phyloP scores from a whole-genome alignment of 2,797 vertebrate genomes.

The Microctenopoma stevenorrisi region DNA sequence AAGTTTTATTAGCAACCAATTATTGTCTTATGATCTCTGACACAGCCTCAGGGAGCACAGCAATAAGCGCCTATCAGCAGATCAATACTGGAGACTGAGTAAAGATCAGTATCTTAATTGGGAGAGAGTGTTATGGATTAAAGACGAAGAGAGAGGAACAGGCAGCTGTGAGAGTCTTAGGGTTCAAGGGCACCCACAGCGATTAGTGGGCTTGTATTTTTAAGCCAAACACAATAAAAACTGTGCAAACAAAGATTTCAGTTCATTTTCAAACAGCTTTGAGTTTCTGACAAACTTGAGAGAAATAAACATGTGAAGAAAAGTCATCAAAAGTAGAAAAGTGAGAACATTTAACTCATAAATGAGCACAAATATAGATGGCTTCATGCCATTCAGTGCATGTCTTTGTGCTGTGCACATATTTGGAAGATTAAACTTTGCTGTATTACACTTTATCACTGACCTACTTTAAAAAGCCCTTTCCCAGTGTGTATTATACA shows the following conservation, averaged over 20 bases:
- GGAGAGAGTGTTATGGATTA: constrained; percentile 59
- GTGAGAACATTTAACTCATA: neutral
- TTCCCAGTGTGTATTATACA: neutral
- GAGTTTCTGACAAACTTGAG: neutral
- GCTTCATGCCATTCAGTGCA: neutral
- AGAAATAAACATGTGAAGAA: neutral
- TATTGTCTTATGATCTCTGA: constrained; percentile 54
- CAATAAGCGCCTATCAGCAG: constrained; percentile 47
- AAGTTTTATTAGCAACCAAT: constrained; percentile 45
- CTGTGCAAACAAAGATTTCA: constrained; percentile 24
- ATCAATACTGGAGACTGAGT: constrained; percentile 71
- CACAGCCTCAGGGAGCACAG: constrained; percentile 41
- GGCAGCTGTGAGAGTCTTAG: constrained; percentile 50
- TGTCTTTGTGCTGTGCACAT: neutral
- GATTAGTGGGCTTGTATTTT: constrained; percentile 9
- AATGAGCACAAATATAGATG: neutral
- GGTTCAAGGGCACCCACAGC: constrained; percentile 58
- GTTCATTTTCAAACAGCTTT: constrained; percentile 1
- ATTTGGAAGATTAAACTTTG: neutral
- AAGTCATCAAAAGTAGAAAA: neutral
- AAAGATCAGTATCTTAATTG: constrained; percentile 77
- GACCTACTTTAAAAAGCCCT: neutral
- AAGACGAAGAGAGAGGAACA: constrained; percentile 41
- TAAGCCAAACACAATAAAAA: constrained; percentile 1
- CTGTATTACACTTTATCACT: neutral